Evolutionary conservation across 1,140 invertebrate species (phyloP), one percentile per base, ranked within the genome.

Genomic region (Drosophila lini): DNA sequence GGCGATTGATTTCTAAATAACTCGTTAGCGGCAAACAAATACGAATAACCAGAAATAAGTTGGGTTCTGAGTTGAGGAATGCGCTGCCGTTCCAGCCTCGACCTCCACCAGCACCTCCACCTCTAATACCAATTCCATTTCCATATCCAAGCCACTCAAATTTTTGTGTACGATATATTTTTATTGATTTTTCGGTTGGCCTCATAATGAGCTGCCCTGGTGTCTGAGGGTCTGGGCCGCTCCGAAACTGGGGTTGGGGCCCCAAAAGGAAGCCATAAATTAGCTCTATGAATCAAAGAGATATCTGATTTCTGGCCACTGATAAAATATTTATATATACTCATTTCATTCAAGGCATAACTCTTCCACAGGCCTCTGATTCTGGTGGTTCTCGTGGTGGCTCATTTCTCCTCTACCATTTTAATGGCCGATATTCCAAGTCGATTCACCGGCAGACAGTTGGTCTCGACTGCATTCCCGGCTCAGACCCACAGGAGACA

Each of bases 221-320:
- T 85, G 81, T 86, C 81, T 67, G 61, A 71, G 67, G 79, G 81
- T 85, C 83, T 86, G 83, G 75, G 70, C 42, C n/a, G 22, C 22
- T 22, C 22, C 22, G 22, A 1, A 22, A 22, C 22, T 22, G 22
- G 22, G 22, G 44, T 10, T 31, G 71, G 60, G 69, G 65, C 58
- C 11, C 32, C 65, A 60, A 91, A 68, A 90, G 86, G 88, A 88
- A 88, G 88, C 84, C 74, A 91, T 91, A 91, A 91, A 91, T 91
- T 91, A 91, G 88, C 70, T 91, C 89, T 91, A 91, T 91, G 88
- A 91, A 91, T 90, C 89, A 90, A 90, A 80, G 73, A 71, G 80
- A 90, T 90, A 90, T 90, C 86, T 90, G 86, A 90, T 90, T 90
- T 90, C 86, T 85, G 80, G 74, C 57, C 86, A 78, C 81, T 90